Evolutionary conservation across 1,140 invertebrate genomes (phyloP), one percentile per base, ranked within the genome.

Genomic region (Whitmania pigra): DNA sequence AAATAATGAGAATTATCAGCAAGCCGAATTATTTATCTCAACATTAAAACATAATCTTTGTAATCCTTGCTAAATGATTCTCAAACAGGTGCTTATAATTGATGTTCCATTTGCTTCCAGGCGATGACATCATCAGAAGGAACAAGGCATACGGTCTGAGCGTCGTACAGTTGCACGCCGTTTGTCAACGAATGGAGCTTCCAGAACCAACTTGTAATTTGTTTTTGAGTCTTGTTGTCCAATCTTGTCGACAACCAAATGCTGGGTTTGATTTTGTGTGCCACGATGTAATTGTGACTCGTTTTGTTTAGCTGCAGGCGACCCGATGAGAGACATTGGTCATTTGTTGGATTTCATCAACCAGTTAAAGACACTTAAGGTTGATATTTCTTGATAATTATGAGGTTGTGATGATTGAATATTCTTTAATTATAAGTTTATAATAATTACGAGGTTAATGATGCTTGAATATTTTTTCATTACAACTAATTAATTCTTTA

Each of bases 341-440:
- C 90, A 94, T 79, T 87, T 95, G 9, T 79, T 96, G 71, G 93
- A 96, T 79, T 91, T 92, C 78, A 90, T 90, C 79, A 89, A 88
- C 89, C 91, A 79, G 74, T 77, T 91, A 7, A 84, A 87, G 75
- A 74, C 76, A 71, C 70, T 83, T 43, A 78, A 80, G 78, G 82
- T 83, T 76, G 73, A 57, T 71, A 71, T 22, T 63, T 69, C n/a
- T 20, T 63, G 22, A 25, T 63, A 63, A 25, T 22, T 25, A 7
- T 63, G 22, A 15, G 9, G 22, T 6, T 6, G 9, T n/a, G 54
- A n/a, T 57, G 54, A 3, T 57, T 57, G 54, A 57, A 2, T 57
- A 5, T 57, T 57, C n/a, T n/a, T n/a, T n/a, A n/a, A n/a, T n/a
- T n/a, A n/a, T n/a, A n/a, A n/a, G n/a, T n/a, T n/a, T n/a, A n/a